These are phyloP conservation scores for Gymnodraco acuticeps DNA, from an alignment of 2,797 vertebrate genomes.

Conservation along the genomic window DNA sequence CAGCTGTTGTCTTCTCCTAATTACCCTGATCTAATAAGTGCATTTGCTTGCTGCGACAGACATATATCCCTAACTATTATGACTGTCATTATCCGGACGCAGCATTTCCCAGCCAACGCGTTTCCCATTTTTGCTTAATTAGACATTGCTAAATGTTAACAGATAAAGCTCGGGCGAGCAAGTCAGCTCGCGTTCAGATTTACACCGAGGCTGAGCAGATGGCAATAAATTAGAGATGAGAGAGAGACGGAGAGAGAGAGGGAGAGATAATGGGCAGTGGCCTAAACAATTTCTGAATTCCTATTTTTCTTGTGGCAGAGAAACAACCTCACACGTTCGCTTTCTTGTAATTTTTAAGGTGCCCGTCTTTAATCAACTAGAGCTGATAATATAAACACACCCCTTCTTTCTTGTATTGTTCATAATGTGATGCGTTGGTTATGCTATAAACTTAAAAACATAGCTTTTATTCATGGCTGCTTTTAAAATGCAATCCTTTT, in stretches of 20 bases:
- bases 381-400: not conserved
- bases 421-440: not conserved
- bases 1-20: constrained; percentile 77
- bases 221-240: constrained; percentile 80
- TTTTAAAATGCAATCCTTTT: constrained; percentile 5
- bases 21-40: constrained; percentile 81
- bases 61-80: constrained; percentile 77
- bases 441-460: not conserved
- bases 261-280: constrained; percentile 23
- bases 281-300: constrained; percentile 48
- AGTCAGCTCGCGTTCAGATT: constrained; percentile 76
- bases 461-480: not conserved
- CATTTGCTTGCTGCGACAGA: constrained; percentile 77
- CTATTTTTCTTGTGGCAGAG: constrained; percentile 31
- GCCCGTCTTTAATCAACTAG: constrained; percentile 45
- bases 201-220: constrained; percentile 77
- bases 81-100: constrained; percentile 73
- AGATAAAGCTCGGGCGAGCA: constrained; percentile 77
- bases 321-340: constrained; percentile 44
- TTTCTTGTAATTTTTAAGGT: constrained; percentile 44
- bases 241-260: constrained; percentile 12
- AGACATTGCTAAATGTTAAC: constrained; percentile 82
- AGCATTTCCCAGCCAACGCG: constrained; percentile 58
- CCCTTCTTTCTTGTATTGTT: not conserved
- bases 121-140: constrained; percentile 78